Conservation (phyloP, 2,113 vertebrate genomes). For the Heterotilapia buettikoferi region DNA sequence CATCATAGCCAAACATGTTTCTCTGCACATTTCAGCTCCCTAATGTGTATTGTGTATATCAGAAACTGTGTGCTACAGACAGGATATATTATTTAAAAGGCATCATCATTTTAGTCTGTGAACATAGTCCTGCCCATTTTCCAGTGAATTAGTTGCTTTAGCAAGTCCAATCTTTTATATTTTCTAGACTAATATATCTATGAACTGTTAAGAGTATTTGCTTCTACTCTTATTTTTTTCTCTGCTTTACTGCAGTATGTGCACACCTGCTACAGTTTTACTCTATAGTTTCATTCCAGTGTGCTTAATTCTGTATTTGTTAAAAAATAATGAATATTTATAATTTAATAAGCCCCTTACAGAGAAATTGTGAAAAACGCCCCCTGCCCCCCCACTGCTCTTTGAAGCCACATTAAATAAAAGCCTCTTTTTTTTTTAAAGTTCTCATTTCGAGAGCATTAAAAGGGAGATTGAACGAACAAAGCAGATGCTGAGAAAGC, state of each 20-base stretch:
- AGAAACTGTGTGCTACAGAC: neutral
- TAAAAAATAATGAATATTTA: constrained; percentile 34
- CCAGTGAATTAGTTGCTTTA: neutral
- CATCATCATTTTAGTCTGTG: neutral
- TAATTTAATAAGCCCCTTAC: constrained; percentile 1
- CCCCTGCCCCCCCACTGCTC: neutral
- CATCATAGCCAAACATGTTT: neutral
- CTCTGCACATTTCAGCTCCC: neutral
- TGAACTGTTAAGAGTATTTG: neutral
- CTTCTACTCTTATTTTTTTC: neutral
- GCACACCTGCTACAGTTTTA: neutral
- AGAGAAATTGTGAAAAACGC: neutral
- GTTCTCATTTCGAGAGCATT: constrained; percentile 42
- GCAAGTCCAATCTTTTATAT: neutral
- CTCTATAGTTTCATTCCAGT: constrained; percentile 1
- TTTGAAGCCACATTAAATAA: constrained; percentile 37
- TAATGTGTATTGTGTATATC: neutral
- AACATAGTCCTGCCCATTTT: neutral
- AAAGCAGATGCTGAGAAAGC: constrained; percentile 53
- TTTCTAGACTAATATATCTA: neutral
- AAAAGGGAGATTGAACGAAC: constrained; percentile 45
- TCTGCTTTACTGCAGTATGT: neutral
- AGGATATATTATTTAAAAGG: neutral
- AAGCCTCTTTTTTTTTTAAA: constrained; percentile 26
- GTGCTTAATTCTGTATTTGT: constrained; percentile 6